phyloP scores from a whole-genome alignment of 1,140 invertebrate genomes.

The Drosophila serrata region DNA sequence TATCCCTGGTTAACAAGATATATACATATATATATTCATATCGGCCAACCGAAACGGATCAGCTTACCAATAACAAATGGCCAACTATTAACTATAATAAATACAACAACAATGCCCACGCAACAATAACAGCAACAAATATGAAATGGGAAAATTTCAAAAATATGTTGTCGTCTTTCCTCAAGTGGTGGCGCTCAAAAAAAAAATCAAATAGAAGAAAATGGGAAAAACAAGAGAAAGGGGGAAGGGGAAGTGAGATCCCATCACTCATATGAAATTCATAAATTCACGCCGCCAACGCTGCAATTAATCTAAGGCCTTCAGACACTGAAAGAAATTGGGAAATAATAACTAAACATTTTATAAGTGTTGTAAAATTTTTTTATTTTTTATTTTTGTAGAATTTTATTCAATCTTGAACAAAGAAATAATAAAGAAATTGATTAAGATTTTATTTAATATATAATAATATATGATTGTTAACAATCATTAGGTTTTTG shows the following conservation, averaged over 20 bases:
- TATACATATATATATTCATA: slow-evolving; percentile 7
- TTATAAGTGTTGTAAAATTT: neutral
- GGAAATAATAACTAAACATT: neutral
- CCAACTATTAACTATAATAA: slow-evolving; percentile 43
- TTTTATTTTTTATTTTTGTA: too few relatives aligned
- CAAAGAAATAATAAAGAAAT: too few relatives aligned
- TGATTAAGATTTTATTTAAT: too few relatives aligned
- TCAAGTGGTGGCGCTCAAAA: slow-evolving; percentile 71
- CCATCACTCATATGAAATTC: slow-evolving; percentile 72
- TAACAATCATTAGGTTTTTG: too few relatives aligned
- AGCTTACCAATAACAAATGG: slow-evolving; percentile 65
- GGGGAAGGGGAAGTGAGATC: slow-evolving; percentile 14
- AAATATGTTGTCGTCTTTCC: slow-evolving; percentile 27
- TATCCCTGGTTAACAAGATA: slow-evolving; percentile 20
- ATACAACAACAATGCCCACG: slow-evolving; percentile 68
- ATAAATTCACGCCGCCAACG: slow-evolving; percentile 68
- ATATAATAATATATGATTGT: too few relatives aligned
- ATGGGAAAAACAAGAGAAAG: slow-evolving; percentile 14
- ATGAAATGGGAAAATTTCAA: slow-evolving; percentile 24
- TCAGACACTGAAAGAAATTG: slow-evolving; percentile 5
- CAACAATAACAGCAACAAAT: slow-evolving; percentile 14
- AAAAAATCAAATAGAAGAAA: neutral
- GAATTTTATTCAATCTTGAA: too few relatives aligned
- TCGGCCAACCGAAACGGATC: slow-evolving; percentile 52
- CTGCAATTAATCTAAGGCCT: slow-evolving; percentile 67